These are phyloP conservation scores for Phorcus lineatus DNA, from an alignment of 2,888 invertebrate genomes.

Conservation along the genomic window DNA sequence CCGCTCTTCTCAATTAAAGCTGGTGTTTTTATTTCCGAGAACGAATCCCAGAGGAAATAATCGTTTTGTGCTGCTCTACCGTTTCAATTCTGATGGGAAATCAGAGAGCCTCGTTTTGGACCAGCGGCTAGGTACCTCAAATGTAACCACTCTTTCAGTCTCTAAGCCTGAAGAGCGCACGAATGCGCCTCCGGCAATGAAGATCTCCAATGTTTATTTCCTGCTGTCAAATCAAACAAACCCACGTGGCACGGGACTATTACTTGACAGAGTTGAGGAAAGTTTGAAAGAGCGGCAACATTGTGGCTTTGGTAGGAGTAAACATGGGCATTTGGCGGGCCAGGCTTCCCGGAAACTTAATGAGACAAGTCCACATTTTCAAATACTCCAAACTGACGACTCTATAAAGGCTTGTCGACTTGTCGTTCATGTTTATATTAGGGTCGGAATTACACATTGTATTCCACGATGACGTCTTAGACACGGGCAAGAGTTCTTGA, in stretches of 20 bases:
- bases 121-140: neutral
- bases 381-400: neutral
- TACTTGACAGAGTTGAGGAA: slow-evolving; percentile 16
- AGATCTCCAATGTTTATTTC: slow-evolving; percentile 21
- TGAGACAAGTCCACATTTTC: slow-evolving; percentile 7
- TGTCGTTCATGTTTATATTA: slow-evolving; percentile 14
- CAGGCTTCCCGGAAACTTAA: slow-evolving; percentile 17
- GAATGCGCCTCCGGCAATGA: slow-evolving; percentile 23
- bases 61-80: slow-evolving; percentile 11
- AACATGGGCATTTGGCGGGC: slow-evolving; percentile 30
- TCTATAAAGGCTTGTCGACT: neutral
- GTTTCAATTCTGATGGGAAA: slow-evolving; percentile 16
- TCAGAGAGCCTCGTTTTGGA: neutral
- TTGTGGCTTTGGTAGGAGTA: slow-evolving; percentile 10
- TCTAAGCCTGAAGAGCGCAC: slow-evolving; percentile 13
- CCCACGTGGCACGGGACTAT: slow-evolving; percentile 24
- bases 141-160: slow-evolving; percentile 21
- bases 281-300: neutral
- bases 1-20: slow-evolving; percentile 17
- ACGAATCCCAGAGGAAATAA: slow-evolving; percentile 4
- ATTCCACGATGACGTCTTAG: neutral
- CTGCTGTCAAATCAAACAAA: slow-evolving; percentile 23
- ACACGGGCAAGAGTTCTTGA: neutral
- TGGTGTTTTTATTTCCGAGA: slow-evolving; percentile 16
- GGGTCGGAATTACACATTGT: slow-evolving; percentile 14